Evolutionary conservation across 2,888 invertebrate species (phyloP), one percentile per base, ranked within the genome.

Genomic region (Pogonocherus hispidulus): DNA sequence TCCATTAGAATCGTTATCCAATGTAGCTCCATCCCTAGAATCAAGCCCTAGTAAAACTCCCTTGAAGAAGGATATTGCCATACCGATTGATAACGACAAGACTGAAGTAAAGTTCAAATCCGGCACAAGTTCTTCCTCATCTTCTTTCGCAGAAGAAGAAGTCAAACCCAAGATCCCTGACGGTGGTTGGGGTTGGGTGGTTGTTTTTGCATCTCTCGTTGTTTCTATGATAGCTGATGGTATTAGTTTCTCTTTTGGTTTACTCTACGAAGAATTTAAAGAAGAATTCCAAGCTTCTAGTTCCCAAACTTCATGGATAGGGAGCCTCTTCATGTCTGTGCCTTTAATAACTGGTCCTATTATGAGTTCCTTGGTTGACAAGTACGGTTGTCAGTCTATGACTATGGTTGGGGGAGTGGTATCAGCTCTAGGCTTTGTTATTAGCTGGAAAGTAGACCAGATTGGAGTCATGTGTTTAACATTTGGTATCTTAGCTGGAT

Each of bases 201-300:
- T 98, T 0, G 97, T 98, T 0, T 84, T 93, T 41, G 92, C 96
- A 2, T 94, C 96, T 0, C 90, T 98, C 74, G 83, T 95, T 46
- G 91, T 96, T 66, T 96, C 96, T 18, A 90, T 96, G 87, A 93
- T 98, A 55, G 95, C 96, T 41, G 98, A 98, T 84, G 98, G 98
- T 0, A 91, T 97, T 65, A 95, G 95, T 57, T 96, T 97, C 84
- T 95, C 96, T 0, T 97, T 97, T 83, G 98, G 98, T 0, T 87
- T 97, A 16, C 88, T 98, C 6, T 96, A 94, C 81, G 92, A 94
- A 0, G 93, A 96, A 79, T 92, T 91, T 94, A 3, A 93, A 92
- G 51, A 97, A 11, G 92, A 94, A 80, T 98, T 96, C 82, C 87
- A 89, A 64, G 93, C 93, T 27, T 93, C 93, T 46, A 94, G 94